Base-by-base conservation (phyloP, 2,888 invertebrate species). In the Noctua janthina region DNA sequence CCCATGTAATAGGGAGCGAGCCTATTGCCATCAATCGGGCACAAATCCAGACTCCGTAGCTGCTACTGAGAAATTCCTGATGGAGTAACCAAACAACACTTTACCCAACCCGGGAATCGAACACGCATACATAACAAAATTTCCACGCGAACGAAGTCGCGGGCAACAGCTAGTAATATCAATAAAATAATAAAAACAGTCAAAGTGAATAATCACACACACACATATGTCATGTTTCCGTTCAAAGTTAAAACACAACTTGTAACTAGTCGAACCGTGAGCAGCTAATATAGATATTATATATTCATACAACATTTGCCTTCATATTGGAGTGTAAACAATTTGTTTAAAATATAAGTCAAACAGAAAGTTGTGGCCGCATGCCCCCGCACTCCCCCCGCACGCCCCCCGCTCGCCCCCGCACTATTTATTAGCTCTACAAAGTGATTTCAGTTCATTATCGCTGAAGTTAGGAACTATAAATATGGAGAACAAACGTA, bases 371-470 rank as follows among this genome's bases (percentile, higher is more conserved):
- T 83, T 81, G 78, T 80, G 35, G 70, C 82, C 86, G 78, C 86
- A 78, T 81, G 76, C 79, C 66, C 72, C 59, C 77, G 67, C 39
- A 39, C 39, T 4, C 39, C 39, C 39, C 39, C 39, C 39, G 5
- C 39, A 39, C 39, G 39, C 4, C 39, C 39, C 39, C 39, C 39
- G 39, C 39, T 4, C 39, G 39, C 39, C 39, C 39, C 64, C 77
- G 67, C 66, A 64, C 76, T 83, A 89, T 89, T 86, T 90, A 89
- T 90, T 87, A 89, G 76, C 78, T 79, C 71, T 78, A 83, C 83
- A 86, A 86, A 90, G 85, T 85, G 89, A 87, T 90, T 90, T 69
- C 49, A 84, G 85, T 89, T 90, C 83, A 90, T 90, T 86, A 87
- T 85, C 73, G 78, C 78, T 69, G 70, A 88, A 90, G 90, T 89